A percentile compares a stretch with the other conserved stretches of the same genome.
These are phyloP conservation scores for Lordiphosa clarofinis DNA, from an alignment of 1,140 invertebrate species.

Conservation along the genomic window DNA sequence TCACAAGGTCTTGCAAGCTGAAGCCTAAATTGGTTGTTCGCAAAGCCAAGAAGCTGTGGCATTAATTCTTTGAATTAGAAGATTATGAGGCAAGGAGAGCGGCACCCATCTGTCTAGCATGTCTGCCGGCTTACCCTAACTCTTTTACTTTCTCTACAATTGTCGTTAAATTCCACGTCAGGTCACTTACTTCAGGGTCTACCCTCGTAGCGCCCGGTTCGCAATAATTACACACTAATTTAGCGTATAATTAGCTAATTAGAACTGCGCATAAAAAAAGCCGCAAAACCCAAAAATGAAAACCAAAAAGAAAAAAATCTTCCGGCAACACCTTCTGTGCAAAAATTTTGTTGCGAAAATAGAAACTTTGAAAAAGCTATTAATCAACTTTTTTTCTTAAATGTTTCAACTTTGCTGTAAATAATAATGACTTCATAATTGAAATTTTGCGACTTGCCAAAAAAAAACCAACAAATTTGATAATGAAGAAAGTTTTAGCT, in stretches of 20 bases:
- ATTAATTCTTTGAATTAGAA: too few species aligned
- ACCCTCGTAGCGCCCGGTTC: constrained; percentile 35
- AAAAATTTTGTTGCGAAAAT: constrained; percentile 68
- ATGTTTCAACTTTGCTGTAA: constrained; percentile 57
- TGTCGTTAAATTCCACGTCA: too few species aligned
- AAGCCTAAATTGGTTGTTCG: too few species aligned
- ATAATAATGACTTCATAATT: constrained; percentile 77
- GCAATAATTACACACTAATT: constrained; percentile 76
- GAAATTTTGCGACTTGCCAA: constrained; percentile 60
- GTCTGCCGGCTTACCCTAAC: too few species aligned
- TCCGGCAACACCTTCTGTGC: constrained; percentile 75
- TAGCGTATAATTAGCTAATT: constrained; percentile 77
- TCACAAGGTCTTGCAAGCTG: too few species aligned
- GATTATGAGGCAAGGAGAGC: too few species aligned
- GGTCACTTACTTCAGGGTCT: too few species aligned
- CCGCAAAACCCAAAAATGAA: constrained; percentile 38
- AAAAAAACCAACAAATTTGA: constrained; percentile 4
- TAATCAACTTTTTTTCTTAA: constrained; percentile 56
- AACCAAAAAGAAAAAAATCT: constrained; percentile 49
- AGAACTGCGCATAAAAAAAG: constrained; percentile 63
- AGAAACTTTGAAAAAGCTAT: constrained; percentile 70
- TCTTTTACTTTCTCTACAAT: too few species aligned
- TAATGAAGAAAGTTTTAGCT: constrained; percentile 27
- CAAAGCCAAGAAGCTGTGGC: too few species aligned
- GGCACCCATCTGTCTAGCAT: too few species aligned